Base-by-base conservation (phyloP, 2,888 invertebrate genomes). In the Glyphotaelius pellucidus region DNA sequence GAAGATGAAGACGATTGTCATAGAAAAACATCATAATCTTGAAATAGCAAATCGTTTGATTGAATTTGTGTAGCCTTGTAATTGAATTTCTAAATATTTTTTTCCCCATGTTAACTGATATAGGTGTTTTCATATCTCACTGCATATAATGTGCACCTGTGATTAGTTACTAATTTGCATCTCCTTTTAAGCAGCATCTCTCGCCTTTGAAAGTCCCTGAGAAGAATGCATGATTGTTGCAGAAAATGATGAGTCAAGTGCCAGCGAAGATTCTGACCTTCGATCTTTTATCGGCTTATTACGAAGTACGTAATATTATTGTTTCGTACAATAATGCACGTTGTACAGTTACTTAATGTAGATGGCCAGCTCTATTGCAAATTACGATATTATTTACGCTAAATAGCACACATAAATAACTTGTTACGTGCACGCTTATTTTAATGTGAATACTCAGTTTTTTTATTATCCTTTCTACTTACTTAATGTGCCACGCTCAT, bases 241-340 rank as follows among this genome's bases (percentile, higher is more conserved):
- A 38, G 83, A 32, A 38, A 32, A 67, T 67, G 81, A 83, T 83
- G 81, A 35, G 31, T 83, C 81, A 83, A 85, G 35, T 42, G 38
- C 42, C 85, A 42, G 42, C 47, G 15, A 52, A 47, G 31, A 47
- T 25, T 15, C 30, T 89, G 35, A 89, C 88, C 88, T 89, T 38
- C 88, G 88, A 89, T 89, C 88, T 80, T 32, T 79, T 89, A 89
- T 89, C 88, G 31, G 32, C 35, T 80, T 35, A 35, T 89, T 79
- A 89, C 80, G 88, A 89, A 89, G 79, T 89, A 89, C 25, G 67
- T 67, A 67, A 89, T 89, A 79, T 89, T 89, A 89, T 89, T 89
- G 88, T 89, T 89, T 89, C 80, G 79, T 38, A 38, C 32, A 79
- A 35, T 79, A 89, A 89, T 79, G 88, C 79, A 35, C 79, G 79